Evolutionary conservation across 2,797 vertebrate genomes (phyloP), one percentile per base, ranked within the genome.

Genomic region (Etheostoma nigrum): DNA sequence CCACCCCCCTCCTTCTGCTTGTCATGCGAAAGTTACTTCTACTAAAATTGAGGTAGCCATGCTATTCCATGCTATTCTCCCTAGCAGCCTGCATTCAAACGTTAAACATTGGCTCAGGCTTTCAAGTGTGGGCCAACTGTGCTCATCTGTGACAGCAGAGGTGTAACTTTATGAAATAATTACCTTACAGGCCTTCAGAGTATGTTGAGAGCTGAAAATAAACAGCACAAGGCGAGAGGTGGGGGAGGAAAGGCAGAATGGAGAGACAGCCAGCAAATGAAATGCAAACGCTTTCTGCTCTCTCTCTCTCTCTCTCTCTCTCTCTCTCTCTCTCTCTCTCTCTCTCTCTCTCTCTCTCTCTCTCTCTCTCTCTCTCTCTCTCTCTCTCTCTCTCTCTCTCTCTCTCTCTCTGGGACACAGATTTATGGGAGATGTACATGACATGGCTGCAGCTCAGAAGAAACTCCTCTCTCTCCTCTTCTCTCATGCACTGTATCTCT

Each of bases 391-490:
- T 44, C 54, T 84, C 81, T 60, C 66, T 85, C 15, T 15, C 54
- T 85, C 79, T 61, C 66, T 85, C 81, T 77, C 70, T 73, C 61
- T 4, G 30, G 73, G 91, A 88, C 89, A 72, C 83, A 94, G 90
- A 96, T 96, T 93, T 94, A 95, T 95, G 93, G 93, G 94, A 91
- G 93, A 95, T 95, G 93, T 93, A 88, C 87, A 66, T 95, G 95
- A 92, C 91, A 90, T 93, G 94, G 94, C 92, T 95, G 66, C 82
- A 85, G 89, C 93, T 95, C 94, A 95, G 81, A 88, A 90, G 90
- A 78, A 91, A 90, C 89, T 91, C 72, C 76, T 57, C 82, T 73
- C 66, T 59, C 68, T 49, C 62, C 68, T 40, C 45, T 5, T 57
- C 68, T n/a, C 70, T 77, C 63, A 30, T 66, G 67, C 76, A 60